These are phyloP conservation scores for Diogma glabrata DNA, from an alignment of 2,888 invertebrate species.

Conservation along the genomic window DNA sequence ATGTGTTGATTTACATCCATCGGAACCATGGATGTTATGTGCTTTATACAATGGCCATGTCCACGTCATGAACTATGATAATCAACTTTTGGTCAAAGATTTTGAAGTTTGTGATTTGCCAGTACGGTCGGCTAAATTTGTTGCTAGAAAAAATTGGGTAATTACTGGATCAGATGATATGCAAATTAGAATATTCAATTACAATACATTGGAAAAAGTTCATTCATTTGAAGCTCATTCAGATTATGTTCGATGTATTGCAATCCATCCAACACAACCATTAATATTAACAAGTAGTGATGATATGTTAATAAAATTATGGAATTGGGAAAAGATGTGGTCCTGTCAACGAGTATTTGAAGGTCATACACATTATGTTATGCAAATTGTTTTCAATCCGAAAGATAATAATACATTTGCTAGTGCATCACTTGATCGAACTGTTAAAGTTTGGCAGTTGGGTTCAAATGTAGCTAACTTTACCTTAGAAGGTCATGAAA, in stretches of 20 bases:
- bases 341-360: constrained; percentile 97
- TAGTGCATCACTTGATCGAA: constrained; percentile 95
- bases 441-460: constrained; percentile 97
- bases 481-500: constrained; percentile 95
- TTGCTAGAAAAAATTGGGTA: constrained; percentile 97
- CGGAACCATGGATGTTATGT: constrained; percentile 98
- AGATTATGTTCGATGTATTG: constrained; percentile 93
- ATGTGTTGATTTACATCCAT: constrained; percentile 93
- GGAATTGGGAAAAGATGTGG: constrained; percentile 99
- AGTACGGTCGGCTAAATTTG: constrained; percentile 90
- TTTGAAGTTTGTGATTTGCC: constrained; percentile 95
- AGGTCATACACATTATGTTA: constrained; percentile 98
- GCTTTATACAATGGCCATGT: constrained; percentile 98
- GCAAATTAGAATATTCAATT: constrained; percentile 94
- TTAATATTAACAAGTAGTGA: constrained; percentile 94
- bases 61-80: constrained; percentile 98
- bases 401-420: constrained; percentile 99
- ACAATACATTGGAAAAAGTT: constrained; percentile 93
- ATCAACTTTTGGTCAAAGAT: constrained; percentile 76
- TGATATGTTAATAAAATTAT: constrained; percentile 95
- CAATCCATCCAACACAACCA: constrained; percentile 94
- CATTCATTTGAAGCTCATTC: constrained; percentile 97
- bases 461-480: constrained; percentile 97
- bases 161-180: constrained; percentile 95
- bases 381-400: constrained; percentile 99